phyloP scores from a whole-genome alignment of 2,113 vertebrate species.

The Agelaius tricolor region DNA sequence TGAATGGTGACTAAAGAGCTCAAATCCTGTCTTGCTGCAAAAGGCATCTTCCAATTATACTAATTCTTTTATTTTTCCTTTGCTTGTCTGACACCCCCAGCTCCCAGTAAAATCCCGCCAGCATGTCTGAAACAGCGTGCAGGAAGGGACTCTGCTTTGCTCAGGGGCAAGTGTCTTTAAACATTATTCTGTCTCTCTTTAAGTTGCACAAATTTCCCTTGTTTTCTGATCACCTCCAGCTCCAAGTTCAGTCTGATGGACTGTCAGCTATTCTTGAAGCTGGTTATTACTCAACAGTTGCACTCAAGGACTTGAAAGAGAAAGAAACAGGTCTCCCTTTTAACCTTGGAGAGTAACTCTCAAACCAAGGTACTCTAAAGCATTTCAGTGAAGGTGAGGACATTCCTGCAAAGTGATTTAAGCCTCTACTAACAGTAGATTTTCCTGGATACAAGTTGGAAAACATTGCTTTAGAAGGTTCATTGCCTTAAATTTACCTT shows the following conservation, averaged over 20 bases:
- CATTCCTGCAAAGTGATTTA: neutral
- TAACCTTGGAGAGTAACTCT: neutral
- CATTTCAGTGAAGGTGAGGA: neutral
- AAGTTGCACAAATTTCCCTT: conserved; percentile 15
- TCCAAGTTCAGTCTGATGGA: neutral
- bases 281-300: neutral
- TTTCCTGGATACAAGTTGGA: neutral
- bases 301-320: neutral
- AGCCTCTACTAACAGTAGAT: neutral
- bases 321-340: neutral
- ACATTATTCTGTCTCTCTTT: neutral
- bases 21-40: neutral
- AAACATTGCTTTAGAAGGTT: neutral
- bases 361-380: neutral
- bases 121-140: accelerated
- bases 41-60: neutral
- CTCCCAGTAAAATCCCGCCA: neutral
- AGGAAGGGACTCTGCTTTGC: neutral
- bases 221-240: conserved; percentile 19
- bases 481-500: neutral
- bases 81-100: neutral
- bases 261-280: neutral
- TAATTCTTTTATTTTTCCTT: conserved; percentile 14
- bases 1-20: accelerated
- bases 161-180: neutral